Evolutionary conservation across 2,113 vertebrate genomes (phyloP), one percentile per base, ranked within the genome.

Genomic region (Merops nubicus): DNA sequence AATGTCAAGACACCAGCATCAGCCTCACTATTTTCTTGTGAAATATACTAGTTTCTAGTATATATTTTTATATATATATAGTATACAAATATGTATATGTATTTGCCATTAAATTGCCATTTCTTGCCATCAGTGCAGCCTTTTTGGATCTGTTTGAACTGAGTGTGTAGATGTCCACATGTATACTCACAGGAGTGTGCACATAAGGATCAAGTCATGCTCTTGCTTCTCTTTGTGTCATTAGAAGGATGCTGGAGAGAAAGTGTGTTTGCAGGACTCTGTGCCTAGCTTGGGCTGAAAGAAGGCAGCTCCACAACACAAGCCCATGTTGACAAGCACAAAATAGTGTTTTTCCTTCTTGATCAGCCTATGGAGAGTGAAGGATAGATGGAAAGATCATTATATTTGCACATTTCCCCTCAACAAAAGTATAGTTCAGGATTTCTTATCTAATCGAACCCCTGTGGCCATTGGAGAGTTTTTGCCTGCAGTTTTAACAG

Each of bases 1-100:
- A 93, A 96, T 93, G 89, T 92, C 83, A 92, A 96, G 94, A 68
- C 31, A 85, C 60, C 73, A 72, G 50, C 87, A 97, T 90, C 82
- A 95, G 65, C 83, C 29, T 94, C 65, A 51, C 47, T 63, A 38
- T 92, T 97, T 96, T 64, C 51, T 54, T 81, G 13, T 43, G 63
- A 76, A 74, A 96, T 51, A 77, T 33, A n/a, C n/a, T n/a, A 81
- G 51, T 75, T 96, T 92, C 57, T 70, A 74, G 59, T 87, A 92
- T 62, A 91, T n/a, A n/a, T n/a, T n/a, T n/a, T n/a, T n/a, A n/a
- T n/a, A n/a, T n/a, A n/a, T n/a, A n/a, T n/a, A n/a, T n/a, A n/a
- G n/a, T n/a, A n/a, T n/a, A n/a, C n/a, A n/a, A n/a, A n/a, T n/a
- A n/a, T n/a, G n/a, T 82, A 94, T 31, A 75, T 1, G 6, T 43